Evolutionary conservation across 1,140 invertebrate species (phyloP), one percentile per base, ranked within the genome.

Genomic region (Glossosoma conforme): DNA sequence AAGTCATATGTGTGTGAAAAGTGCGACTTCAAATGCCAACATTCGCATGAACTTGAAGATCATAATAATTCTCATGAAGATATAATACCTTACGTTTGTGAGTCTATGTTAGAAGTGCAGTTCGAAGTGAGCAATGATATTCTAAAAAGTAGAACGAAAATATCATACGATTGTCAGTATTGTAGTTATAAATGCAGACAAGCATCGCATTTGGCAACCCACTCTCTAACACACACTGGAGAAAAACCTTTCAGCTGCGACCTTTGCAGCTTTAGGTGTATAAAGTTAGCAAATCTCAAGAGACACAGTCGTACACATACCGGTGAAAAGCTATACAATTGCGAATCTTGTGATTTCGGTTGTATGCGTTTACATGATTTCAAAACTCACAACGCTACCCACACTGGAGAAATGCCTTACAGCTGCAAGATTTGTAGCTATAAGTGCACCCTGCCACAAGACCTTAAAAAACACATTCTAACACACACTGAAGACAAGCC

Each of bases 401-500:
- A 28, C 24, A 28, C 24, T n/a, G 24, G 24, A 6, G 24, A 28
- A 28, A 28, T 6, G n/a, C 24, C 24, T n/a, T 28, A 8, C n/a
- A 28, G 24, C n/a, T 28, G 24, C n/a, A n/a, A 28, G n/a, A 6
- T 8, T 8, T 28, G 24, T 28, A 8, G 6, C 6, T 28, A 8
- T n/a, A 28, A 28, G n/a, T 28, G 24, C n/a, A 28, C n/a, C n/a
- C n/a, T n/a, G n/a, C 6, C 6, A n/a, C n/a, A 28, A 8, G 24
- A 28, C n/a, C n/a, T 28, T 6, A 28, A 28, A 8, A 6, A 28
- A 28, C 24, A 28, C 24, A 28, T 8, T 8, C 24, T 28, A 8
- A 28, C 24, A 28, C 24, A 28, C 24, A 28, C 77, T 0, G 79
- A 78, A 0, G 76, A 78, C 42, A 66, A 72, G 18, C 79, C 77